Percentiles rank a stretch among this genome's conserved stretches.
These are phyloP conservation scores for Aphrocallistes beatrix DNA, from an alignment of 37 sponge, comb jelly and placozoan genomes.

Conservation along the genomic window DNA sequence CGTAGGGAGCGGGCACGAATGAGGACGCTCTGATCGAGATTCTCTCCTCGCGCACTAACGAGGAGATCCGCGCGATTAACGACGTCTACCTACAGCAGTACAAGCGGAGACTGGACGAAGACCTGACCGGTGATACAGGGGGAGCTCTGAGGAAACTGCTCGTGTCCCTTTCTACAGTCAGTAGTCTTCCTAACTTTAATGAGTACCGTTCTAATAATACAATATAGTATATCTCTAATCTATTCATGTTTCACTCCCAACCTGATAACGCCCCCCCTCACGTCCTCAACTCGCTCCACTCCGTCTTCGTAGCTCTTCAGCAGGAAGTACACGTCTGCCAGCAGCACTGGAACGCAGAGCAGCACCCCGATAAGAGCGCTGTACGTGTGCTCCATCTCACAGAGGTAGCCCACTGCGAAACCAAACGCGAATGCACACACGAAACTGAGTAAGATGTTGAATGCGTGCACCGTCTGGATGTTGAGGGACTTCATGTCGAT, in stretches of 20 bases:
- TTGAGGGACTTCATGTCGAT: constrained; percentile 18
- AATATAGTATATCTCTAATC: no score
- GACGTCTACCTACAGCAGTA: background rate
- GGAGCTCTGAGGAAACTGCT: constrained; percentile 87
- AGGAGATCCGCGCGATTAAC: constrained; percentile 7
- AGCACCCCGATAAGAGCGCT: background rate
- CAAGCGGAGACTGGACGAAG: constrained; percentile 74
- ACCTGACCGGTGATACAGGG: constrained; percentile 82
- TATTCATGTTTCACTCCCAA: no score
- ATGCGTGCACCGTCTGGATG: background rate
- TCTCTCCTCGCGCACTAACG: constrained; percentile 42
- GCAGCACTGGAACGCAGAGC: background rate
- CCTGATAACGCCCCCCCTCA: no score
- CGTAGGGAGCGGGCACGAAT: constrained; percentile 53
- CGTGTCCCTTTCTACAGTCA: constrained; percentile 65
- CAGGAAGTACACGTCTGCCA: constrained; percentile 10
- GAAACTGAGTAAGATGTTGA: background rate
- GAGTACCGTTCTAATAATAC: no score
- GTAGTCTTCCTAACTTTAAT: no score
- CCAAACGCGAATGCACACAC: background rate
- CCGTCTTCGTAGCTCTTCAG: background rate
- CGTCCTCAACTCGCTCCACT: no score
- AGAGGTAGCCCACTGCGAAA: background rate
- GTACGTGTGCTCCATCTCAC: background rate
- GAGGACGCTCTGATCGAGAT: constrained; percentile 43